Evolutionary conservation across 2,888 invertebrate genomes (phyloP).

Genomic region (Nebria brevicollis): DNA sequence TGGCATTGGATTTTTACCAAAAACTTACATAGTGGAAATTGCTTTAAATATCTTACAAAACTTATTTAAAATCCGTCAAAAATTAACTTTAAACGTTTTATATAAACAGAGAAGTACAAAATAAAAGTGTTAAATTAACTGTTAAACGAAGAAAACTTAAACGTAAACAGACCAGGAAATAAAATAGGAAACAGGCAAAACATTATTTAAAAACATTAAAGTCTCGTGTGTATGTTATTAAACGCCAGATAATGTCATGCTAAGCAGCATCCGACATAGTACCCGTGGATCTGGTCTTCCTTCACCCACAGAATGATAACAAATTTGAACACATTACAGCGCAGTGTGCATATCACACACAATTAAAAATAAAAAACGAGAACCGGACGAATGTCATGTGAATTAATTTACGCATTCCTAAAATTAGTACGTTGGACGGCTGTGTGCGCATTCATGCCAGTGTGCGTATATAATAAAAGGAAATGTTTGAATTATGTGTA

Average conservation of each 20-base stretch:
- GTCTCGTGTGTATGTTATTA: constrained; percentile 32
- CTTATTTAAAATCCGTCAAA: too few species aligned
- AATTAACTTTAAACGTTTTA: too few species aligned
- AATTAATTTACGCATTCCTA: constrained; percentile 45
- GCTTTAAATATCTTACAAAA: too few species aligned
- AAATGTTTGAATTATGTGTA: constrained; percentile 8
- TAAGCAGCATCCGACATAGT: constrained; percentile 24
- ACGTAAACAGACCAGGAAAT: not conserved
- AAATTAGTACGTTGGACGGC: constrained; percentile 25
- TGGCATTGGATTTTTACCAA: not conserved
- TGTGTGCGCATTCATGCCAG: not conserved
- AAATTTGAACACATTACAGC: not conserved
- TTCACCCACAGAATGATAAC: not conserved
- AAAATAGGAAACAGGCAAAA: constrained; percentile 21
- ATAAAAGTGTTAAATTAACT: not conserved
- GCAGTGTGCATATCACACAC: not conserved
- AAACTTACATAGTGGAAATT: not conserved
- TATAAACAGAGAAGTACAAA: too few species aligned
- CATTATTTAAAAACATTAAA: constrained; percentile 33
- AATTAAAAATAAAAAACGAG: constrained; percentile 28
- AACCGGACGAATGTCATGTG: constrained; percentile 40
- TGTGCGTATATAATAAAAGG: constrained; percentile 20
- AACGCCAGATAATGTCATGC: constrained; percentile 40
- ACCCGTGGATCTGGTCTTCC: not conserved
- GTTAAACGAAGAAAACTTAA: not conserved